Evolutionary conservation across 2,797 vertebrate genomes (phyloP), one percentile per base, ranked within the genome.

Genomic region (Pterois miles): DNA sequence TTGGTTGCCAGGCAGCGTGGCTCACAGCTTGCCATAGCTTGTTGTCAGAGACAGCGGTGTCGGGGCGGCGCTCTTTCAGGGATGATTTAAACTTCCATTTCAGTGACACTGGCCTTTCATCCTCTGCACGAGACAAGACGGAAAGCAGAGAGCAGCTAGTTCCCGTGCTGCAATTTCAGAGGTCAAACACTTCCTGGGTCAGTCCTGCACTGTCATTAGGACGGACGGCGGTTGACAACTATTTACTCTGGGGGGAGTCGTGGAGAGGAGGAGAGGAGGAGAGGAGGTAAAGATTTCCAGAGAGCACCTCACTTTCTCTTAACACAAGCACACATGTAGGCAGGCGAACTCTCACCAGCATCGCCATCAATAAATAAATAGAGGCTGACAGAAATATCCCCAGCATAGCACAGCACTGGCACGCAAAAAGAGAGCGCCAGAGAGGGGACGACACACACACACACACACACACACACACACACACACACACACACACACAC

Each of bases 311-410:
- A 53, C 83, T 88, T 87, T 86, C 85, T 84, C 84, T 80, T 67
- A 84, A 86, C 85, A 81, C 75, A 65, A 76, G 86, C 82, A 68
- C 53, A 65, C 91, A 83, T 91, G 91, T 85, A 90, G 84, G 91
- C 90, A 89, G 91, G 86, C 87, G 52, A 90, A 92, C 93, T 90
- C 90, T 90, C 90, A 89, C 88, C 89, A 93, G 90, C 91, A 82
- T 84, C 77, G 76, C 78, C 90, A 95, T 95, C 89, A 94, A 94
- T 95, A 95, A 95, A 92, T 95, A 94, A 95, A 94, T 56, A 91
- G 82, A 90, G 86, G 80, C 87, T 92, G 91, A 93, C 92, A 94
- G 92, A 95, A 94, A 94, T 95, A 93, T 93, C 93, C 89, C 89
- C 88, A 65, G 82, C 88, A 66, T 52, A 86, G 82, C 87, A 81